Evolutionary conservation across 2,888 invertebrate genomes (phyloP), one percentile per base, ranked within the genome.

Genomic region (Stenodema calcarata): DNA sequence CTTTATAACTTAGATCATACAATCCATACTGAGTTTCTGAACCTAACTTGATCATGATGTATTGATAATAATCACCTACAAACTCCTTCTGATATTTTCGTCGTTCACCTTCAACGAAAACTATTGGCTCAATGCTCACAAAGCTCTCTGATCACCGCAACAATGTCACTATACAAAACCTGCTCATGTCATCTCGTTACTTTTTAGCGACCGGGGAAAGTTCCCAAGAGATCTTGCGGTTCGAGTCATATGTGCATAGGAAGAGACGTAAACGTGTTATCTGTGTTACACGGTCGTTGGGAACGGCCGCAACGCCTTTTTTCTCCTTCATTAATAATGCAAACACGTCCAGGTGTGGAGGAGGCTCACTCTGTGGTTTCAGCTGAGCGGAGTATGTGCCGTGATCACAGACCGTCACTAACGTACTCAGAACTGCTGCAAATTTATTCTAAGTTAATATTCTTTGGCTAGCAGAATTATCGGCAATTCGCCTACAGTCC

Each of bases 371-470:
- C 28, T 70, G 70, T n/a, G 70, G 70, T 70, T 70, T 28, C 18
- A 7, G 54, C 54, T 54, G 18, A 54, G 4, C 69, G 18, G 14
- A 30, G 70, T 28, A 70, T n/a, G n/a, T n/a, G n/a, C 70, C 35
- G 70, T 70, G 70, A 70, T 70, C 70, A 70, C 70, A 28, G 70
- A 70, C 70, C 28, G 70, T 70, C 70, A 70, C 70, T 28, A 70
- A 70, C 70, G 70, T 70, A 12, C 28, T 28, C 30, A 70, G 16
- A 16, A 35, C 70, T 4, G 30, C 70, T 70, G 70, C 70, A 70
- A 70, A 70, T 70, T 70, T 70, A 70, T 70, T 70, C 70, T 28
- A 27, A 70, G 28, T 70, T 70, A n/a, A n/a, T 18, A 54, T 54
- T 54, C 54, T 7, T 18, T 14, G 54, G 1, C n/a, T n/a, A n/a